These are phyloP conservation scores for Drosophila aff. DNA, from an alignment of 1,140 invertebrate species.

Conservation along the genomic window DNA sequence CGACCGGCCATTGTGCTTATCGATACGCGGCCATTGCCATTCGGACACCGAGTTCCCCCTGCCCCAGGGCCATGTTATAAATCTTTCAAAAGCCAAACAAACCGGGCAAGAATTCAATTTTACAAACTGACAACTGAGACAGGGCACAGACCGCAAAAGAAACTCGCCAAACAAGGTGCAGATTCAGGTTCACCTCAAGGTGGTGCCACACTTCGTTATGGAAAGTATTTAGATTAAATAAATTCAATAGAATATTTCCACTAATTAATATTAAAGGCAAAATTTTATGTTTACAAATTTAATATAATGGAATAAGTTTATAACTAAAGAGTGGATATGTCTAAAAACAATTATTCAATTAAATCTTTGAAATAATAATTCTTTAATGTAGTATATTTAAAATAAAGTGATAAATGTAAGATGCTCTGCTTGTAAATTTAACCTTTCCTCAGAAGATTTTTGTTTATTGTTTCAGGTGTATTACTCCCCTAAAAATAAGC, in stretches of 20 bases:
- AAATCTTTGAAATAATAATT: too few relatives aligned
- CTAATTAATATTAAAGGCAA: too few relatives aligned
- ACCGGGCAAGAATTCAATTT: slow-evolving; percentile 76
- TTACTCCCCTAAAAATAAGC: background rate
- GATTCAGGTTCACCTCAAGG: background rate
- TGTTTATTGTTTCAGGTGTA: background rate
- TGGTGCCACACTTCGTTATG: background rate
- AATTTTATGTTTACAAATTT: too few relatives aligned
- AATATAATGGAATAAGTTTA: too few relatives aligned
- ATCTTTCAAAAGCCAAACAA: slow-evolving; percentile 78
- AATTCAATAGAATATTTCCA: too few relatives aligned
- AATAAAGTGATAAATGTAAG: too few relatives aligned
- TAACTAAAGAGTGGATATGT: too few relatives aligned
- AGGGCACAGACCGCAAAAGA: slow-evolving; percentile 52
- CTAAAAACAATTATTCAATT: too few relatives aligned
- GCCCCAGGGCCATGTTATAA: slow-evolving; percentile 60
- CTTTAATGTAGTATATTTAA: too few relatives aligned
- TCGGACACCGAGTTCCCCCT: background rate
- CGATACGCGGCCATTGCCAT: slow-evolving; percentile 73
- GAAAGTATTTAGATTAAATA: background rate
- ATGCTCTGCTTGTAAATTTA: too few relatives aligned
- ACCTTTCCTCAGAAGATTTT: too few relatives aligned
- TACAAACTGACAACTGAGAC: slow-evolving; percentile 73
- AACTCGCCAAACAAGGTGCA: slow-evolving; percentile 23
- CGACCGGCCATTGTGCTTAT: slow-evolving; percentile 72